phyloP scores from a whole-genome alignment of 2,888 invertebrate genomes.

The Isotomurus palustris region DNA sequence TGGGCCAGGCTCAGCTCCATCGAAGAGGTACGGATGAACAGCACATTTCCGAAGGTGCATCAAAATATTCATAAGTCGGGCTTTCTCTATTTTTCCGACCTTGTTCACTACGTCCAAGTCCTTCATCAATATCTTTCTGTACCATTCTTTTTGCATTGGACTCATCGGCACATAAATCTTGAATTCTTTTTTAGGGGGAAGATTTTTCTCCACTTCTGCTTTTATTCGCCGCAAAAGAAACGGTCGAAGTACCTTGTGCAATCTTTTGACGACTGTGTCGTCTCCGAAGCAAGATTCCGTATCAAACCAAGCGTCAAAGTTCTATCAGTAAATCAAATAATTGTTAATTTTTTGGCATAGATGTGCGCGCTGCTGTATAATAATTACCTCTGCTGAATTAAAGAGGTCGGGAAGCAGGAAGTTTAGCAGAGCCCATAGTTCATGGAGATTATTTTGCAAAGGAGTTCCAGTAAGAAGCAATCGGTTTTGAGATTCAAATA shows the following conservation, averaged over 20 bases:
- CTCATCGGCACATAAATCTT: constrained; percentile 62
- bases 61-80: constrained; percentile 56
- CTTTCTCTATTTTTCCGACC: constrained; percentile 51
- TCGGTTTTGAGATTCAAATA: constrained; percentile 55
- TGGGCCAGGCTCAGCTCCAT: constrained; percentile 35
- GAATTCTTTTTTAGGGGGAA: constrained; percentile 65
- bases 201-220: constrained; percentile 58
- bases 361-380: too few species aligned
- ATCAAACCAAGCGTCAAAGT: constrained; percentile 63
- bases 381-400: constrained; percentile 49
- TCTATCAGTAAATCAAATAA: too few species aligned
- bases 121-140: constrained; percentile 58
- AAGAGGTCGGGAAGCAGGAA: constrained; percentile 67
- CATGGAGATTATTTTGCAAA: constrained; percentile 64
- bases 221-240: constrained; percentile 66
- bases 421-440: constrained; percentile 67
- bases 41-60: constrained; percentile 58
- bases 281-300: constrained; percentile 30
- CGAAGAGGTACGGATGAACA: constrained; percentile 64
- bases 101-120: constrained; percentile 59
- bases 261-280: constrained; percentile 27
- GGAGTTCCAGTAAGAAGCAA: constrained; percentile 69
- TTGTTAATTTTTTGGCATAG: too few species aligned
- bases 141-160: constrained; percentile 56
- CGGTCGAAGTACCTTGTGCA: constrained; percentile 54